phyloP scores from a whole-genome alignment of 2,113 vertebrate species.

The Paracanthobrama guichenoti region DNA sequence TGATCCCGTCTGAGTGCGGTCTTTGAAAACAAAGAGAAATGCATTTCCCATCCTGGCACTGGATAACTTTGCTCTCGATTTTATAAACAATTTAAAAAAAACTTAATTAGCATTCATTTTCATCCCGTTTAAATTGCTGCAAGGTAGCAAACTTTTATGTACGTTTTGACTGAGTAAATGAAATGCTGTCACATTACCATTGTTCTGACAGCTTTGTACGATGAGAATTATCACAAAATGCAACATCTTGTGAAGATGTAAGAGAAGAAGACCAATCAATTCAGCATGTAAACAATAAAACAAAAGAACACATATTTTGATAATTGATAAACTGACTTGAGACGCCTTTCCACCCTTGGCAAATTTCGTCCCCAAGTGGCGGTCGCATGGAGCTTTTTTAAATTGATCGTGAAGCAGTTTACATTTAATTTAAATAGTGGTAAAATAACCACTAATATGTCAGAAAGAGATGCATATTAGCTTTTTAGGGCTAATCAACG shows the following conservation, averaged over 20 bases:
- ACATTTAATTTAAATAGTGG: no score
- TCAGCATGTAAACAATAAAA: neutral
- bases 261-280: neutral
- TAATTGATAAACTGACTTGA: neutral
- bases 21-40: conserved; percentile 33
- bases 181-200: neutral
- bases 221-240: neutral
- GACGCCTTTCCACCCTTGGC: neutral
- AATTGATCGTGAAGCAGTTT: neutral
- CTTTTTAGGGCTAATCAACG: no score
- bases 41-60: conserved; percentile 30
- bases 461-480: neutral
- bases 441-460: neutral
- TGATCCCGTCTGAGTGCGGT: conserved; percentile 43
- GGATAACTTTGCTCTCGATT: conserved; percentile 30
- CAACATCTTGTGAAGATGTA: neutral
- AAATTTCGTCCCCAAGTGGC: neutral
- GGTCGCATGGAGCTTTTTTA: neutral
- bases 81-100: conserved; percentile 36
- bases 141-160: neutral
- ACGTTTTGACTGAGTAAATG: neutral
- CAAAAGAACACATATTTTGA: neutral
- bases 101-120: conserved; percentile 38
- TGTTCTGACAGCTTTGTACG: neutral
- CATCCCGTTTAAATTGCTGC: conserved; percentile 31